Percentiles rank a stretch among this genome's conserved stretches.
Evolutionary conservation across 2,888 invertebrate genomes (phyloP).

Genomic region (Periphyllus acericola): DNA sequence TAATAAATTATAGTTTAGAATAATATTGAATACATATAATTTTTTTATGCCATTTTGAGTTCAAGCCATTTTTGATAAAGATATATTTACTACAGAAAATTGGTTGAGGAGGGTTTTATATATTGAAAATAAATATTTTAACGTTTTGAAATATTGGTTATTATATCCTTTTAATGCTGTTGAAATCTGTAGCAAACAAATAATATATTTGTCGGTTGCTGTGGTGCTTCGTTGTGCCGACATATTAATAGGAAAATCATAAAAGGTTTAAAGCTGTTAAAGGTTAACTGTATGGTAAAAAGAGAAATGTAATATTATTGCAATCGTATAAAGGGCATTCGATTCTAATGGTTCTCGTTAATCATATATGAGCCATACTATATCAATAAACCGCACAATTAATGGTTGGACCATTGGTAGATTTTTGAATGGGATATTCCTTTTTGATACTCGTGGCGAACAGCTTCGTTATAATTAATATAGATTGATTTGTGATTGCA

Average conservation of each 20-base stretch:
- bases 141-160: background rate
- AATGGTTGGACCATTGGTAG: background rate
- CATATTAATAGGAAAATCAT: background rate
- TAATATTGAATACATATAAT: no score
- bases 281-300: background rate
- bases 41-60: no score
- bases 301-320: constrained; percentile 33
- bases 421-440: background rate
- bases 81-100: no score
- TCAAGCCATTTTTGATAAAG: no score
- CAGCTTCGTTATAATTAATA: constrained; percentile 13
- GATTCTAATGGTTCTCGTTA: constrained; percentile 30
- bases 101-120: no score
- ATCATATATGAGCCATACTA: constrained; percentile 23
- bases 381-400: constrained; percentile 46
- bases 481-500: background rate
- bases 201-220: background rate
- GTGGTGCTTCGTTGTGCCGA: background rate
- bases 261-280: background rate
- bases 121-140: background rate
- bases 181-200: background rate
- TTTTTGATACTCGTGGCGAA: background rate
- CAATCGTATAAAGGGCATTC: background rate
- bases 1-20: no score
- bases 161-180: background rate